Percentiles rank a stretch among this genome's conserved stretches.
Conservation (phyloP, 2,797 vertebrate genomes). For the Phrynocephalus guinanensis region DNA sequence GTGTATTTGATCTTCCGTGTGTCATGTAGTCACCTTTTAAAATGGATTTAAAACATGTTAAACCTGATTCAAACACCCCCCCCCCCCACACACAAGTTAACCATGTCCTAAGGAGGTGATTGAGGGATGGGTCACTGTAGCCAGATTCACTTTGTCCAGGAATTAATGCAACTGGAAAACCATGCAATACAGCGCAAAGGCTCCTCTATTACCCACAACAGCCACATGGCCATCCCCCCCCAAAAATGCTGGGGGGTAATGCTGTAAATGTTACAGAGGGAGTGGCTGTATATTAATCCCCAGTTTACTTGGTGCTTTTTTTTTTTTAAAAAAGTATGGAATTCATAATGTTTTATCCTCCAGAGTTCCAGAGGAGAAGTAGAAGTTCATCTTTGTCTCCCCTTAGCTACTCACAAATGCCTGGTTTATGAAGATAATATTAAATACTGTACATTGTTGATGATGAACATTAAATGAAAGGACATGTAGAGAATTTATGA, state of each 20-base stretch:
- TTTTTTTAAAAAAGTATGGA: background rate
- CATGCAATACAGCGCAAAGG: background rate
- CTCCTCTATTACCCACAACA: background rate
- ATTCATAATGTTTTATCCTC: conserved; percentile 26
- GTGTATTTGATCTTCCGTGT: too few species aligned
- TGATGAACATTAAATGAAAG: conserved; percentile 45
- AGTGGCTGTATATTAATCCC: background rate
- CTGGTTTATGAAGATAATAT: conserved; percentile 43
- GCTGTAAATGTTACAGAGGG: background rate
- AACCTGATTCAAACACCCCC: background rate
- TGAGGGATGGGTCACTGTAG: background rate
- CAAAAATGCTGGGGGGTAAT: background rate
- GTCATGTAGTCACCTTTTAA: too few species aligned
- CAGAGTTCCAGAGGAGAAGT: background rate
- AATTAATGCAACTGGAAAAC: background rate
- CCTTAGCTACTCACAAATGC: conserved; percentile 1
- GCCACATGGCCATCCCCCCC: background rate
- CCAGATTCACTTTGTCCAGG: background rate
- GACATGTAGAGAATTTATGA: conserved; percentile 46
- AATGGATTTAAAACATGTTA: too few species aligned
- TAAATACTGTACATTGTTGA: conserved; percentile 37
- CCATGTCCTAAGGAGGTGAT: background rate
- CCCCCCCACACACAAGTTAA: too few species aligned
- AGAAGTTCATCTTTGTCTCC: background rate
- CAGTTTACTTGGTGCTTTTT: background rate